Percentiles rank a stretch among this genome's conserved stretches.
These are phyloP conservation scores for Platanista minor DNA, from an alignment of 2,113 vertebrate genomes.

Conservation along the genomic window DNA sequence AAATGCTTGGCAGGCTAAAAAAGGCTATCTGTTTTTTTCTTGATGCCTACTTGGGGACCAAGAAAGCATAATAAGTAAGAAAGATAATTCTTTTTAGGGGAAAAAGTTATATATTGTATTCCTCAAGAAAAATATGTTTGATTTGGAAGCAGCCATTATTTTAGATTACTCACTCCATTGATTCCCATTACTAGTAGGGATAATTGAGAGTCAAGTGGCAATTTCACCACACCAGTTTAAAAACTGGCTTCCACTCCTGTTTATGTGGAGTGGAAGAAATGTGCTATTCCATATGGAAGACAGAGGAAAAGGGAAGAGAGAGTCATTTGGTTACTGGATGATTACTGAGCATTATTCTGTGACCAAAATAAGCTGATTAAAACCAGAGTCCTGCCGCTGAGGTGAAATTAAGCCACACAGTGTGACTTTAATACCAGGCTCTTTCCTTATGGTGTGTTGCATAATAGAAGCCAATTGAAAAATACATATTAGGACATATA, in stretches of 20 bases:
- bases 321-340: conserved; percentile 17
- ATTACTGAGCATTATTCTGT: conserved; percentile 51
- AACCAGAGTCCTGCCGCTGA: not conserved
- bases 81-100: not conserved
- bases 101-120: not conserved
- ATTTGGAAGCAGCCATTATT: conserved; percentile 1
- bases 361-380: conserved; percentile 63
- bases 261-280: conserved; percentile 29
- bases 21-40: not conserved
- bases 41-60: not conserved
- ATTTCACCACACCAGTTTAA: conserved; percentile 13
- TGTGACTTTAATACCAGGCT: conserved; percentile 37
- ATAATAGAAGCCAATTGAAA: conserved; percentile 49
- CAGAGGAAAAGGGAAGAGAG: not conserved
- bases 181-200: not conserved
- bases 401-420: conserved; percentile 50
- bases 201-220: not conserved
- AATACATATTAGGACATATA: conserved; percentile 13
- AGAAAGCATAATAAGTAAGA: not conserved
- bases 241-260: not conserved
- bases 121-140: not conserved
- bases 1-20: not conserved
- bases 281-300: not conserved
- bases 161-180: conserved; percentile 33
- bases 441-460: conserved; percentile 18